These are phyloP conservation scores for Peucedramus taeniatus DNA, from an alignment of 2,113 vertebrate species.

Conservation along the genomic window DNA sequence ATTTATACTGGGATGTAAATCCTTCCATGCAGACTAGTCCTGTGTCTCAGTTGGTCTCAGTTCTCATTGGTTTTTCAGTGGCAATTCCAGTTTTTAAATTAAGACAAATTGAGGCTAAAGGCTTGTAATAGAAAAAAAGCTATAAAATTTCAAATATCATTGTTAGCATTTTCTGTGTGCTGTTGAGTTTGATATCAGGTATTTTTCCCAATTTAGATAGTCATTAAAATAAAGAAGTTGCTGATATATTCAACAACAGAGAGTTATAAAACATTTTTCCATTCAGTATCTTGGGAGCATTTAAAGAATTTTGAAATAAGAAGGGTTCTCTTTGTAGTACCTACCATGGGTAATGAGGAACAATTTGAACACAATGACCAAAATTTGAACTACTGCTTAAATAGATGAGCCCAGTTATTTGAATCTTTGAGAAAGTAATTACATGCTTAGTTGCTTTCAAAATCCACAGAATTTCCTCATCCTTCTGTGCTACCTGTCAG, in stretches of 20 bases:
- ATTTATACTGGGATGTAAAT: neutral
- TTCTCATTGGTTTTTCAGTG: neutral
- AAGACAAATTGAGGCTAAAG: neutral
- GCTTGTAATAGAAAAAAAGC: neutral
- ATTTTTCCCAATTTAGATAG: neutral
- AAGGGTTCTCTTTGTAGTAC: neutral
- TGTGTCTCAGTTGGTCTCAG: neutral
- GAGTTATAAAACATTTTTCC: neutral
- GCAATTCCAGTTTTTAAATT: neutral
- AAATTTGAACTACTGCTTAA: neutral
- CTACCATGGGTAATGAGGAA: neutral
- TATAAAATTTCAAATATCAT: neutral
- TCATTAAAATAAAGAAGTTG: neutral
- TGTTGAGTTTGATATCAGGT: neutral
- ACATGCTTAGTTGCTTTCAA: neutral
- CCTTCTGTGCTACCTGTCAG: neutral
- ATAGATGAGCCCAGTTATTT: neutral
- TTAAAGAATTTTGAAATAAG: neutral
- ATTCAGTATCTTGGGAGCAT: neutral
- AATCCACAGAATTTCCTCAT: neutral
- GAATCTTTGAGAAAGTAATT: slow-evolving; percentile 10
- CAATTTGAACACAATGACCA: neutral
- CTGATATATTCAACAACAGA: neutral
- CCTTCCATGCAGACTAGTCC: neutral
- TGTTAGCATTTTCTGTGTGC: neutral